phyloP scores from a whole-genome alignment of 2,888 invertebrate species.

The Elegia similella region DNA sequence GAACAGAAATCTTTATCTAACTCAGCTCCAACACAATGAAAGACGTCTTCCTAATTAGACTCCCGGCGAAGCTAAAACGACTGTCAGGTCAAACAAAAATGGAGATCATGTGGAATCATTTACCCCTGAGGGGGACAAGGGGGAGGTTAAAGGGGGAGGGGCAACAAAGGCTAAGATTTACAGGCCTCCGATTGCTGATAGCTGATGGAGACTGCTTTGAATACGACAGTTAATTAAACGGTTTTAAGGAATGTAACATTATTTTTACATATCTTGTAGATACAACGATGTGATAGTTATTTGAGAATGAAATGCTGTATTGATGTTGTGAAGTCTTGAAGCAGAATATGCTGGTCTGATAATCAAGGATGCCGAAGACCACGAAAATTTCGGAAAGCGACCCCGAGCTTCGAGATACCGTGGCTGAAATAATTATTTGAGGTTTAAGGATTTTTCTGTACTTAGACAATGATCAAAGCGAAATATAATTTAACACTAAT shows the following conservation, averaged over 20 bases:
- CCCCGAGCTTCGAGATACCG: no score
- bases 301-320: not conserved
- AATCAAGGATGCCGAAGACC: no score
- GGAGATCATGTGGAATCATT: conserved; percentile 76
- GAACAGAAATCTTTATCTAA: conserved; percentile 1
- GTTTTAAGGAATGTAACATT: not conserved
- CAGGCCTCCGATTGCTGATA: conserved; percentile 29
- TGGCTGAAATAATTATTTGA: no score
- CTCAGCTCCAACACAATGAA: not conserved
- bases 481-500: no score
- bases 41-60: conserved; percentile 57
- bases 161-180: conserved; percentile 54
- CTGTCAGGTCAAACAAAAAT: conserved; percentile 65
- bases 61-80: conserved; percentile 53
- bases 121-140: conserved; percentile 60
- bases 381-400: no score
- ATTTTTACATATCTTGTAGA: not conserved
- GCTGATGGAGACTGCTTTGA: conserved; percentile 23
- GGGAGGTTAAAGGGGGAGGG: conserved; percentile 36
- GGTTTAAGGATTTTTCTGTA: no score
- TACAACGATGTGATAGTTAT: not conserved
- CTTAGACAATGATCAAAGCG: no score
- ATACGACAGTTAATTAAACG: conserved; percentile 7
- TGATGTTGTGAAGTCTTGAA: not conserved
- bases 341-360: no score